These are phyloP conservation scores for Griposia aprilina DNA, from an alignment of 2,888 invertebrate species.

Conservation along the genomic window DNA sequence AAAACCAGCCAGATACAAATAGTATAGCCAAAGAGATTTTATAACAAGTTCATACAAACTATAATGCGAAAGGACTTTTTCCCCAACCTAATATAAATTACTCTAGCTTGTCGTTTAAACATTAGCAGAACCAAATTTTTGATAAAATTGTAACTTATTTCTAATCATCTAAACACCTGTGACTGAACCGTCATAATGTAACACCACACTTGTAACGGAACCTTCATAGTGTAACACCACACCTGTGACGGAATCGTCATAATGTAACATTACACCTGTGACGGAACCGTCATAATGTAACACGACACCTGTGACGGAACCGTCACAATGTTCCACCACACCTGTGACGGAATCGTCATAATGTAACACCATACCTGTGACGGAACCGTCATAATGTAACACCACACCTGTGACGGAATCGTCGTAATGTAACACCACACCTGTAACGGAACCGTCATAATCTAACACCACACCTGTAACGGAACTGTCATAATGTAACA, in stretches of 20 bases:
- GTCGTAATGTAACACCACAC: background rate
- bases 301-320: no score
- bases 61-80: no score
- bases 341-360: background rate
- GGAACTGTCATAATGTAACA: background rate
- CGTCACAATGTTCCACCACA: background rate
- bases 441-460: background rate
- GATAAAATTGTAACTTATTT: slow-evolving; percentile 24
- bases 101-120: slow-evolving; percentile 1
- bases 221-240: background rate
- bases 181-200: slow-evolving; percentile 19
- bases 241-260: background rate
- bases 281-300: background rate
- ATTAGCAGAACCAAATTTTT: slow-evolving; percentile 20
- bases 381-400: background rate
- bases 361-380: no score
- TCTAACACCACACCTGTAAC: no score
- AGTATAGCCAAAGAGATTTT: no score
- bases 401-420: no score
- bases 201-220: background rate
- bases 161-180: slow-evolving; percentile 8
- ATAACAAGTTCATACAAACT: no score
- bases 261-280: background rate
- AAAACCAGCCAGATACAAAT: no score
- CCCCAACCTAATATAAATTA: no score